A percentile compares a stretch with the other conserved stretches of the same genome.
Conservation (phyloP, 2,888 invertebrate species). For the Nematopogon swammerdamellus region DNA sequence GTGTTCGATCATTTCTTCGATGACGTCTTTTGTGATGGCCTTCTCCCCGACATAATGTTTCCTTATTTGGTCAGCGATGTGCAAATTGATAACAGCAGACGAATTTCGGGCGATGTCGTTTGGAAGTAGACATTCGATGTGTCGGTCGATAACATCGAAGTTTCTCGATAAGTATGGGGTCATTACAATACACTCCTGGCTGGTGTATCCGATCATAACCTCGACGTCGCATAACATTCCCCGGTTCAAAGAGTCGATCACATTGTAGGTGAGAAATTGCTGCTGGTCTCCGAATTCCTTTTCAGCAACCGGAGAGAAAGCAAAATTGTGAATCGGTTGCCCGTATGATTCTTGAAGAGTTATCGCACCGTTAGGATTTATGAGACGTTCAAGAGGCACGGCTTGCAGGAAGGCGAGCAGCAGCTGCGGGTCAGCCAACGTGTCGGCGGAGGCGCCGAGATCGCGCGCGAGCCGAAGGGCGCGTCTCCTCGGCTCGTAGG, state of each 20-base stretch:
- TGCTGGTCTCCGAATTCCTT: conserved; percentile 8
- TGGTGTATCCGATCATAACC: not conserved
- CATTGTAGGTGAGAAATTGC: not conserved
- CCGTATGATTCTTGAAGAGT: not conserved
- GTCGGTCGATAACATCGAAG: not conserved
- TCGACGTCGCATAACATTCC: not conserved
- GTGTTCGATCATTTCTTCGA: not conserved
- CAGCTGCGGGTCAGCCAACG: not conserved
- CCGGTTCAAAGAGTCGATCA: not conserved
- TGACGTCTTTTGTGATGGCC: not conserved
- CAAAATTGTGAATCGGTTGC: not conserved
- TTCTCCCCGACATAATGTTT: not conserved
- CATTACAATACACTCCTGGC: not conserved
- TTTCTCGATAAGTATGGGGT: not conserved
- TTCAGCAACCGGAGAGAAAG: not conserved
- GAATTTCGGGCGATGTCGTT: not conserved
- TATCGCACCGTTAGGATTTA: not conserved
- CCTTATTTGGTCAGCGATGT: not conserved
- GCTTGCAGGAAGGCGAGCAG: not conserved
- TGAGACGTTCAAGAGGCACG: not conserved
- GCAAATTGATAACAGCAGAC: not conserved
- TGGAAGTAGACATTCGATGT: not conserved
- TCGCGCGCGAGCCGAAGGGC: conserved; percentile 24
- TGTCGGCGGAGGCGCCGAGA: conserved; percentile 13
- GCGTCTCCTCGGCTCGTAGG: conserved; percentile 18